Evolutionary conservation across 2,888 invertebrate genomes (phyloP), one percentile per base, ranked within the genome.

Genomic region (Cantharis rufa): DNA sequence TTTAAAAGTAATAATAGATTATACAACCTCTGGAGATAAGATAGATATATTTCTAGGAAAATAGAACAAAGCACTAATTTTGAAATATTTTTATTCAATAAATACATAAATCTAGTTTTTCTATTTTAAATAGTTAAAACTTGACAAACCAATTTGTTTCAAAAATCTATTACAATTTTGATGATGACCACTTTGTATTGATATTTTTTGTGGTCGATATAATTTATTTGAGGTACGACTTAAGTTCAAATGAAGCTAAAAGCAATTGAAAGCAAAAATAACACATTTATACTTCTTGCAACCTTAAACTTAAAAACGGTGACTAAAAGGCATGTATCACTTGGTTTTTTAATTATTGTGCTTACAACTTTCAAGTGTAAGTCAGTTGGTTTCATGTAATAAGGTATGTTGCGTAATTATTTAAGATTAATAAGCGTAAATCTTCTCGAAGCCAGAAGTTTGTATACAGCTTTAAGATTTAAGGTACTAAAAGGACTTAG

Each of bases 391-490:
- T 66, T 21, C 2, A 3, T 18, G 21, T n/a, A 21, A 21, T 21
- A 32, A 32, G 32, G 32, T 32, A 13, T 48, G 48, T 48, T 48
- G 48, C 48, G n/a, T 28, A 28, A 28, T 28, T 28, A 10, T 28
- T 69, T 75, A 72, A 78, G 18, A 78, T 78, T 78, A 78, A 78
- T 78, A 78, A 78, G 78, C 78, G 78, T 78, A 78, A 72, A 68
- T 64, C 64, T 75, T 62, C 66, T 69, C 63, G 32, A 78, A 75
- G 72, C 70, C 62, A 70, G 71, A 28, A 28, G 27, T 28, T 3
- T 28, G 27, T 28, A 3, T 28, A 10, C 27, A 11, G 10, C 27
- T 71, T 71, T 69, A 28, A 71, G 61, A 71, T 61, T 74, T 75
- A 75, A 78, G 75, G 72, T 78, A 78, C 78, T 75, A 78, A 63